Conservation (phyloP, 2,797 vertebrate species). For the Sebastes baramenuke region DNA sequence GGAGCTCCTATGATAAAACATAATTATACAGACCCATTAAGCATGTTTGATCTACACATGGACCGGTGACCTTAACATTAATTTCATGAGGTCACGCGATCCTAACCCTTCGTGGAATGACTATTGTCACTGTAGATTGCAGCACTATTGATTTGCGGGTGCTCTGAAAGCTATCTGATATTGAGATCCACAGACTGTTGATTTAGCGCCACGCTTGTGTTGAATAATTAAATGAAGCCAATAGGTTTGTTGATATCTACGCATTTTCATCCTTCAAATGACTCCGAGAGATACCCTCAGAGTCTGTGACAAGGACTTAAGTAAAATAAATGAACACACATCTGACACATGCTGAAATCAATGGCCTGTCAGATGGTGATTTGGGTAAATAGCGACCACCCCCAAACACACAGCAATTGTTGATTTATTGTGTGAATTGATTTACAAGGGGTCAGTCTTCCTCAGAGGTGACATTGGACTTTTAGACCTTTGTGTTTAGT, state of each 20-base stretch:
- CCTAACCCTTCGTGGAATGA: constrained; percentile 52
- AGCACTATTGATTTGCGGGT: constrained; percentile 68
- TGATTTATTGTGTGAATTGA: constrained; percentile 69
- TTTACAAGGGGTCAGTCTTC: constrained; percentile 55
- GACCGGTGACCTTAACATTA: constrained; percentile 49
- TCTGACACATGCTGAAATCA: constrained; percentile 50
- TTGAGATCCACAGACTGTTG: constrained; percentile 70
- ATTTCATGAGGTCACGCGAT: constrained; percentile 61
- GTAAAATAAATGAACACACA: constrained; percentile 61
- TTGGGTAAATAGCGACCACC: constrained; percentile 21
- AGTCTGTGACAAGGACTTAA: constrained; percentile 52
- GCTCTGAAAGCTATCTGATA: constrained; percentile 74
- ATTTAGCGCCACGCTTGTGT: constrained; percentile 50
- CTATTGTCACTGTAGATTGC: constrained; percentile 73
- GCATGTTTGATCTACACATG: constrained; percentile 54
- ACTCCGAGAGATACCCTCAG: constrained; percentile 43
- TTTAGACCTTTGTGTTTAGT: neutral
- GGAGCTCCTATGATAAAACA: constrained; percentile 33
- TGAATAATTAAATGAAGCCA: constrained; percentile 69
- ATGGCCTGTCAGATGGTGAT: constrained; percentile 55
- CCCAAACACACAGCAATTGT: constrained; percentile 36
- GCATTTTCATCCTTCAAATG: constrained; percentile 63
- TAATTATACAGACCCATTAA: constrained; percentile 50
- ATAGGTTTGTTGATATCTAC: constrained; percentile 55
- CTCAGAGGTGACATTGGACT: constrained; percentile 37